phyloP scores from a whole-genome alignment of 92 coral and sea anemone species.

The Actinernus sp. region DNA sequence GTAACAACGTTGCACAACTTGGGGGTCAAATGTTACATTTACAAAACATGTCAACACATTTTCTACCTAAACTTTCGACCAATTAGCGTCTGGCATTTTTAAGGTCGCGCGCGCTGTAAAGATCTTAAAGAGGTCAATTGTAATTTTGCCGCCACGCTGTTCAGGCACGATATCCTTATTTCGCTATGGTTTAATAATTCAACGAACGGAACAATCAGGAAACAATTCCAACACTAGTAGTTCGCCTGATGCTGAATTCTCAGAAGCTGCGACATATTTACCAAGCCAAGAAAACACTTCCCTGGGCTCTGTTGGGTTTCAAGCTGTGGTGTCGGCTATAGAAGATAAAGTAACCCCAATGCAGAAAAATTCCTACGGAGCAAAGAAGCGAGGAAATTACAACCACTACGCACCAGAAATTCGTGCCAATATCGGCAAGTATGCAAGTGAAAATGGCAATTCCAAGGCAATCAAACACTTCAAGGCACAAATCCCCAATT shows the following conservation, averaged over 20 bases:
- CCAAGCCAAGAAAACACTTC: slow-evolving; percentile 58
- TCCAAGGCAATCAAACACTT: too few relatives aligned
- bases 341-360: slow-evolving; percentile 11
- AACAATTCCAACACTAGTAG: background rate
- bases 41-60: slow-evolving; percentile 7
- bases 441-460: slow-evolving; percentile 11
- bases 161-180: background rate
- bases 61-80: slow-evolving; percentile 5
- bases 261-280: slow-evolving; percentile 13
- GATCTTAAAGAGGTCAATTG: too few relatives aligned
- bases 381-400: slow-evolving; percentile 47
- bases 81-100: slow-evolving; percentile 1
- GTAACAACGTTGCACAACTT: slow-evolving; percentile 1
- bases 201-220: background rate
- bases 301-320: slow-evolving; percentile 47
- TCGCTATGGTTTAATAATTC: background rate
- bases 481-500: slow-evolving; percentile 9
- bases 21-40: slow-evolving; percentile 5
- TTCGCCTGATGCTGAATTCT: background rate
- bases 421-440: slow-evolving; percentile 26
- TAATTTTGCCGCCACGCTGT: too few relatives aligned
- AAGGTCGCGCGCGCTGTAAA: slow-evolving; percentile 3
- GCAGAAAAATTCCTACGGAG: slow-evolving; percentile 25
- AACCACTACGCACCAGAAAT: slow-evolving; percentile 35
- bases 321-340: slow-evolving; percentile 45